Base-by-base conservation (phyloP, 2,888 invertebrate genomes). In the Drosophila birchii region DNA sequence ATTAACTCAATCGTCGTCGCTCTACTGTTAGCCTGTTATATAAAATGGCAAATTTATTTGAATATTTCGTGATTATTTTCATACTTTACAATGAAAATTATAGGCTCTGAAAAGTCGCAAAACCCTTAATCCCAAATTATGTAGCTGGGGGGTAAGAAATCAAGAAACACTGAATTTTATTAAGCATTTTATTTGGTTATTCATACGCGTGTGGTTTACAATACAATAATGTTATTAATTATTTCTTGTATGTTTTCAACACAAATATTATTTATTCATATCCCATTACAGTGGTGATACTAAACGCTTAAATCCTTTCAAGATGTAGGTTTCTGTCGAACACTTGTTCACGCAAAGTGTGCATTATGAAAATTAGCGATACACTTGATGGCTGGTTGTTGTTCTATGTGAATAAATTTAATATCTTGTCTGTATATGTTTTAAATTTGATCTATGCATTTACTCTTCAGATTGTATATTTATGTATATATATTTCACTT, bases 141-240 rank as follows among this genome's bases (percentile, higher is more conserved):
- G 18, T 39, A 3, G n/a, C 3, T 39, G 2, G 5, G 18, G 41
- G 11, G 14, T 3, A 44, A 8, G 4, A 16, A 44, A 23, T 23
- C 7, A 14, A n/a, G n/a, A 44, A 14, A 8, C 44, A 44, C 44
- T 23, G 23, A 23, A 4, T 44, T 81, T 72, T 80, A 76, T 77
- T 86, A 86, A 86, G 86, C 86, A 86, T 79, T 89, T 81, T 84
- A 90, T 82, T 90, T 78, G 81, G 87, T 80, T 86, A 81, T 76
- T 88, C 70, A 80, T 90, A 90, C 80, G 89, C 90, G 90, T 90
- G 91, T 90, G 86, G 80, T 81, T 91, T 88, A 88, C 86, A 91
- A 90, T 91, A 90, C 88, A 88, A 87, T 89, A 87, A 80, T 82
- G 69, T 69, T 57, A 44, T 71, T 59, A 76, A 70, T 80, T 58